Conservation (phyloP, 2,113 vertebrate species). For the Phalacrocorax carbo region DNA sequence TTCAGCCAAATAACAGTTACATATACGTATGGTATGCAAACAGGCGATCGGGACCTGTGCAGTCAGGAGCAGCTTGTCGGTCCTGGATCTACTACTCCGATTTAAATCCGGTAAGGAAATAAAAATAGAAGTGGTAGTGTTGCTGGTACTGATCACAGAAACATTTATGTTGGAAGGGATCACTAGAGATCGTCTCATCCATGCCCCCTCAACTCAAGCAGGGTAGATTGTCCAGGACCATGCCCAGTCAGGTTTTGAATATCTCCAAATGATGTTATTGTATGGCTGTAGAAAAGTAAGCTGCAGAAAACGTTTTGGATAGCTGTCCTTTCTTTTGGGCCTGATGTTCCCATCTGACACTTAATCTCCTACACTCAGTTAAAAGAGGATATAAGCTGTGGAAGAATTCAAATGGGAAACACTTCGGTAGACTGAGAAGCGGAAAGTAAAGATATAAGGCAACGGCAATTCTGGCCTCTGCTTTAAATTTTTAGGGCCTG, state of each 20-base stretch:
- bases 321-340: not conserved
- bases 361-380: not conserved
- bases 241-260: not conserved
- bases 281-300: not conserved
- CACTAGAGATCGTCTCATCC: not conserved
- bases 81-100: constrained; percentile 95
- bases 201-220: not conserved
- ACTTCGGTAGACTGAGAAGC: not conserved
- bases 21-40: constrained; percentile 88
- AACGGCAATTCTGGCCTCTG: not conserved
- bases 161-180: not conserved
- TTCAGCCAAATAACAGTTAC: constrained; percentile 83
- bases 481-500: not conserved
- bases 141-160: not conserved
- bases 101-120: constrained; percentile 84
- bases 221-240: not conserved
- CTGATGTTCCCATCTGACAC: not conserved
- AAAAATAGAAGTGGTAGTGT: not conserved
- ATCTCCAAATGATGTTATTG: not conserved
- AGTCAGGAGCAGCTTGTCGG: constrained; percentile 79
- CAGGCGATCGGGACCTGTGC: constrained; percentile 72
- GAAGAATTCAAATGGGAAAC: not conserved
- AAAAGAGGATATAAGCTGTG: not conserved
- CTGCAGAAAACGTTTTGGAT: not conserved
- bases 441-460: not conserved